Evolutionary conservation across 2,797 vertebrate species (phyloP), one percentile per base, ranked within the genome.

Genomic region (Lerista edwardsae): DNA sequence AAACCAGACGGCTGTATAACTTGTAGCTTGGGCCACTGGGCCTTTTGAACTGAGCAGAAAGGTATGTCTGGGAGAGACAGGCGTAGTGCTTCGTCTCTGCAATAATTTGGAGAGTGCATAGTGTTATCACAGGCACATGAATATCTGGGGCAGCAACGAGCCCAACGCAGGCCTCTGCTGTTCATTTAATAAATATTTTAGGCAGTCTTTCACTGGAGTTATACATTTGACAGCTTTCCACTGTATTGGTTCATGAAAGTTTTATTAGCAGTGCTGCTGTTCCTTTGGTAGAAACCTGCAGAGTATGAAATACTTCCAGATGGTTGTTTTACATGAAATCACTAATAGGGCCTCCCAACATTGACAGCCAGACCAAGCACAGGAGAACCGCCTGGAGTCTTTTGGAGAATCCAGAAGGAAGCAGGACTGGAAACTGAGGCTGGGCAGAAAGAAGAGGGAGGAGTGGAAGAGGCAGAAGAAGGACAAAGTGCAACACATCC

Each of bases 171-270:
- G 80, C 84, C 91, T 94, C 79, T 80, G 83, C 83, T 79, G 31
- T 74, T 91, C 75, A 77, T 90, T 90, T 83, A 55, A 83, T 95
- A 94, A 94, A 94, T 94, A 92, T 91, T 95, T 95, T 36, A 92
- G 91, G 93, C 91, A 85, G 82, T 85, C 59, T 2, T 83, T 92
- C 72, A 77, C 84, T 86, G 73, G 64, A 69, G 55, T 79, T 86
- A 34, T 67, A 23, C 65, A 67, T 89, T 91, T 94, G 90, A 91
- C 87, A 93, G 83, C 77, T 92, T 94, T 94, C 34, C 65, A 36
- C 82, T 77, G 5, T 85, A 91, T 89, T 79, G 79, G 76, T 91
- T 94, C 79, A 89, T 94, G 34, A 94, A 95, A 92, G 71, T 91
- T 94, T 94, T 90, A 94, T 93, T 92, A 93, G 88, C 83, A 75